Percentiles rank a stretch among this genome's conserved stretches.
Evolutionary conservation across 2,113 vertebrate species (phyloP).

Genomic region (Falcunculus frontatus): DNA sequence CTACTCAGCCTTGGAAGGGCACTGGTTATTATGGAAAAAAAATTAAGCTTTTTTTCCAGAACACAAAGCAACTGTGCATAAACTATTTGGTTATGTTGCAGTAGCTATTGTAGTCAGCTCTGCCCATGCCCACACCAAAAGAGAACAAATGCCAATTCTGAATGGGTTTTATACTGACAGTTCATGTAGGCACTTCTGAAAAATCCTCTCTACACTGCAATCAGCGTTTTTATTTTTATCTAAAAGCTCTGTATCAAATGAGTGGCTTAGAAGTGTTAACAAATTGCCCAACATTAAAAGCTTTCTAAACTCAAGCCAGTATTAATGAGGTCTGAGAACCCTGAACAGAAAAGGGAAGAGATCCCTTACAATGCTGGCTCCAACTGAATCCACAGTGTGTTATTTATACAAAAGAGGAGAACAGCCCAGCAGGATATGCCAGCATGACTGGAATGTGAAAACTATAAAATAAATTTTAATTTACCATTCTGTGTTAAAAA

Average conservation of each 20-base stretch:
- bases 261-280: not conserved
- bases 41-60: constrained; percentile 39
- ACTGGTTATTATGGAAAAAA: constrained; percentile 1
- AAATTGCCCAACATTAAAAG: not conserved
- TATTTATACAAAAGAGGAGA: constrained; percentile 1
- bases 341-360: constrained; percentile 8
- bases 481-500: not conserved
- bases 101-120: not conserved
- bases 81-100: constrained; percentile 20
- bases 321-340: not conserved
- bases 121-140: not conserved
- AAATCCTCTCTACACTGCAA: constrained; percentile 9
- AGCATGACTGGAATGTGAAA: not conserved
- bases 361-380: not conserved
- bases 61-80: constrained; percentile 9
- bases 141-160: constrained; percentile 28
- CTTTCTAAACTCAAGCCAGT: constrained; percentile 19
- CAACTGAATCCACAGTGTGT: not conserved
- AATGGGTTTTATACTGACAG: constrained; percentile 35
- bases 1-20: constrained; percentile 1
- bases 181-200: constrained; percentile 9
- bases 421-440: not conserved
- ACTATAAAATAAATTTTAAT: not conserved
- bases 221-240: constrained; percentile 19
- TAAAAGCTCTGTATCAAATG: not conserved